phyloP scores from a whole-genome alignment of 1,140 invertebrate genomes.

The Steinernema khuongi region DNA sequence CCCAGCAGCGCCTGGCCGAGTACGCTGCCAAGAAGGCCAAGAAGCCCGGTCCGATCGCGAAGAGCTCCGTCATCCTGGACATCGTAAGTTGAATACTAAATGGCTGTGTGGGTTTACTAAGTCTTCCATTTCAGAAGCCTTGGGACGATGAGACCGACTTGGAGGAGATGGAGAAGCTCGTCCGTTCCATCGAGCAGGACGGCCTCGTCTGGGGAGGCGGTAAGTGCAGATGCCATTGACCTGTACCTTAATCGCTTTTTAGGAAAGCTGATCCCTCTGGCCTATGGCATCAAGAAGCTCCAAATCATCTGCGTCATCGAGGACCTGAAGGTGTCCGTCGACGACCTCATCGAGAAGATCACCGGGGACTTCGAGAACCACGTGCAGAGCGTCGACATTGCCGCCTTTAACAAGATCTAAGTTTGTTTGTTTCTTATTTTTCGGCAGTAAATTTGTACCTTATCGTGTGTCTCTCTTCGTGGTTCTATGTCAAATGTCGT shows the following conservation, averaged over 20 bases:
- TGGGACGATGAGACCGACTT: conserved; percentile 64
- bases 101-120: no score
- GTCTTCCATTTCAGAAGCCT: no score
- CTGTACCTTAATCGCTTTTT: background rate
- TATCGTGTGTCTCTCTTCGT: no score
- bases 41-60: conserved; percentile 82
- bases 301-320: conserved; percentile 64
- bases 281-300: conserved; percentile 73
- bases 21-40: conserved; percentile 86
- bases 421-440: background rate
- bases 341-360: conserved; percentile 40
- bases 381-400: conserved; percentile 37
- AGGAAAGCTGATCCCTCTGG: conserved; percentile 9
- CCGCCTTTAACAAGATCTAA: conserved; percentile 43
- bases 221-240: background rate
- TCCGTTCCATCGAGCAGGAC: conserved; percentile 59
- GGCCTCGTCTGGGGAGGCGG: conserved; percentile 62
- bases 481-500: no score
- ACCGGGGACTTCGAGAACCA: conserved; percentile 34
- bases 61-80: conserved; percentile 86
- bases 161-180: conserved; percentile 59
- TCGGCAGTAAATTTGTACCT: background rate
- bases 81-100: no score
- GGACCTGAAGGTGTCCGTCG: conserved; percentile 39
- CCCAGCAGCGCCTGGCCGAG: conserved; percentile 75